Evolutionary conservation across 2,113 vertebrate genomes (phyloP).

Genomic region (Myrmecophaga tridactyla): DNA sequence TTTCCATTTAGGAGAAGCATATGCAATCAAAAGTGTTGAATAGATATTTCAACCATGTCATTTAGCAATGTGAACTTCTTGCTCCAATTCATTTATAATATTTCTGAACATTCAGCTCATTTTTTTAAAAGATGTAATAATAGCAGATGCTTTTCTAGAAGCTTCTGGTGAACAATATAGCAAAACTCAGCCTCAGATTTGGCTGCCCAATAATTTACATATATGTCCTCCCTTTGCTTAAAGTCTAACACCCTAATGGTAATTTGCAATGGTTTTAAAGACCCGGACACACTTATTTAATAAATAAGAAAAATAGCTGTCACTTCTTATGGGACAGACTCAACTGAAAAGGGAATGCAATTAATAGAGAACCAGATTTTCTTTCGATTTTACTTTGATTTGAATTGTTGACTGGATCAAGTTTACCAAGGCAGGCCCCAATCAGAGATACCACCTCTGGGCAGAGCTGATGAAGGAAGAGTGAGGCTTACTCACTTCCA

Average conservation of each 20-base stretch:
- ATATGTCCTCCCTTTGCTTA: not conserved
- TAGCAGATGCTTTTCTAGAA: not conserved
- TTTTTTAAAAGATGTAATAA: not conserved
- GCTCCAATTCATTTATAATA: not conserved
- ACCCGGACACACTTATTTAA: not conserved
- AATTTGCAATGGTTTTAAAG: not conserved
- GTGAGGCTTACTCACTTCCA: accelerated
- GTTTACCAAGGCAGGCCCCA: not conserved
- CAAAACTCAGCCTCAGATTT: not conserved
- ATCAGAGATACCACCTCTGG: not conserved
- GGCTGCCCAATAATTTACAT: not conserved
- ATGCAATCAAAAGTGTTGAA: not conserved
- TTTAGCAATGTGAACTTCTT: not conserved
- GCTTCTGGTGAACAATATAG: not conserved
- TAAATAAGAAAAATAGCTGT: not conserved
- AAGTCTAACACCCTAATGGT: not conserved
- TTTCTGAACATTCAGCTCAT: not conserved
- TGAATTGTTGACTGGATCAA: slow-evolving; percentile 6
- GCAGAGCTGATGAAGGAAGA: not conserved
- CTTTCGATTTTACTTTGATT: slow-evolving; percentile 9
- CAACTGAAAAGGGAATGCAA: not conserved
- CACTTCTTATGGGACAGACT: not conserved
- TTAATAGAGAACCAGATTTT: not conserved
- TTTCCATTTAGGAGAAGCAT: slow-evolving; percentile 16
- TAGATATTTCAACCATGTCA: not conserved